Evolutionary conservation across 2,797 vertebrate species (phyloP).

Genomic region (Rhinichthys osculus): DNA sequence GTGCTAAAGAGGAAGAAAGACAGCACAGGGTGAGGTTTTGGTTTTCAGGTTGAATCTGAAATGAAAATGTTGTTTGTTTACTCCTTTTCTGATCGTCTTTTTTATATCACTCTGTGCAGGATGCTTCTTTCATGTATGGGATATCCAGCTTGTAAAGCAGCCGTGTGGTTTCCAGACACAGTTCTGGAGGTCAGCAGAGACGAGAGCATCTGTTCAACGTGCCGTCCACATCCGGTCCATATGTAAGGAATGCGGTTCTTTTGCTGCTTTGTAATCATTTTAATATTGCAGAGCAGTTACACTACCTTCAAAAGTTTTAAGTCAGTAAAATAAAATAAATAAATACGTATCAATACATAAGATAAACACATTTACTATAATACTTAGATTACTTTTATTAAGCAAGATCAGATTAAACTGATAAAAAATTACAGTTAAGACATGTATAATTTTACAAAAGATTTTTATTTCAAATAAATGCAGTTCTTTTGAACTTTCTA

Average conservation of each 20-base stretch:
- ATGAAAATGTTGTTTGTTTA: conserved; percentile 13
- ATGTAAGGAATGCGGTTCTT: conserved; percentile 75
- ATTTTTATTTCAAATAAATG: neutral
- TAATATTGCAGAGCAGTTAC: neutral
- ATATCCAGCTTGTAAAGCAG: conserved; percentile 87
- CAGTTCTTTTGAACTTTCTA: neutral
- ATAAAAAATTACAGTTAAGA: neutral
- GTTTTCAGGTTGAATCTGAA: neutral
- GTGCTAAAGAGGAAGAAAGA: conserved; percentile 90
- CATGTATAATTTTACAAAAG: neutral
- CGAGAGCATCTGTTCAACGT: conserved; percentile 82
- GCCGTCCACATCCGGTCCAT: conserved; percentile 86
- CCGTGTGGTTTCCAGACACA: conserved; percentile 90
- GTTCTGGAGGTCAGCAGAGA: conserved; percentile 91
- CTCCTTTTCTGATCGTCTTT: conserved; percentile 28
- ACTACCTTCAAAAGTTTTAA: neutral
- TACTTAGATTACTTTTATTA: neutral
- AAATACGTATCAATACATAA: no score
- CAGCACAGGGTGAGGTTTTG: conserved; percentile 79
- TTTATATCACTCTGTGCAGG: conserved; percentile 71
- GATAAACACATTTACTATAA: no score
- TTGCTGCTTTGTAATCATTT: neutral
- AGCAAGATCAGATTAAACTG: neutral
- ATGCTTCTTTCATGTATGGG: conserved; percentile 89
- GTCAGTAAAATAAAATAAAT: neutral